Base-by-base conservation (phyloP, 2,888 invertebrate species). In the Noctua janthina region DNA sequence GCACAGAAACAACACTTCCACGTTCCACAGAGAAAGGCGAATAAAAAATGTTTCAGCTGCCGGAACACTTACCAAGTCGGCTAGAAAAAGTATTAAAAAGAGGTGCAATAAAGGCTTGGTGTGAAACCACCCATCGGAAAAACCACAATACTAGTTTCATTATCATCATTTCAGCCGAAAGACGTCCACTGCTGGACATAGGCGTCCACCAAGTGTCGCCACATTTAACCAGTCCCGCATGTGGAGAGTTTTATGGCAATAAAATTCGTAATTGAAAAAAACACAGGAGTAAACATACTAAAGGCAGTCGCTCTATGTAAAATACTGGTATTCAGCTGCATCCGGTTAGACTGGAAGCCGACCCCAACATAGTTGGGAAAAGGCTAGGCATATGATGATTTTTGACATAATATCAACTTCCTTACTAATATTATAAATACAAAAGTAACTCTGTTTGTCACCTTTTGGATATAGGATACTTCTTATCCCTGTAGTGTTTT, bases 21-120 rank as follows among this genome's bases (percentile, higher is more conserved):
- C 86, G 83, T 86, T 86, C 81, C 73, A 70, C 10, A 39, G 46
- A 67, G 76, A 59, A 79, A 71, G 62, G 64, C 56, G 20, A 78
- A 76, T 81, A 81, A 75, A 82, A 78, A 85, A 64, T 29, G 71
- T 62, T 86, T 73, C 83, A 81, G 75, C 85, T 83, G 82, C 54
- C 62, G 46, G n/a, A 62, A 79, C 59, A 69, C 43, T 75, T 64
- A 39, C 66, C 35, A 17, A 51, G 49, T 69, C 54, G 56, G 46
- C 4, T 49, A 23, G 13, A 80, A 75, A 64, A 46, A 3, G 20
- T n/a, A 39, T 71, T 51, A 15, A 29, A 67, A 71, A 46, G 17
- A 46, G 15, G 43, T 46, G 35, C 51, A 46, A 71, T 35, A 51
- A 66, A 59, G 2, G n/a, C 0, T 69, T 17, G 8, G 23, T 0